Base-by-base conservation (phyloP, 1,140 invertebrate species). In the Goniozus legneri region DNA sequence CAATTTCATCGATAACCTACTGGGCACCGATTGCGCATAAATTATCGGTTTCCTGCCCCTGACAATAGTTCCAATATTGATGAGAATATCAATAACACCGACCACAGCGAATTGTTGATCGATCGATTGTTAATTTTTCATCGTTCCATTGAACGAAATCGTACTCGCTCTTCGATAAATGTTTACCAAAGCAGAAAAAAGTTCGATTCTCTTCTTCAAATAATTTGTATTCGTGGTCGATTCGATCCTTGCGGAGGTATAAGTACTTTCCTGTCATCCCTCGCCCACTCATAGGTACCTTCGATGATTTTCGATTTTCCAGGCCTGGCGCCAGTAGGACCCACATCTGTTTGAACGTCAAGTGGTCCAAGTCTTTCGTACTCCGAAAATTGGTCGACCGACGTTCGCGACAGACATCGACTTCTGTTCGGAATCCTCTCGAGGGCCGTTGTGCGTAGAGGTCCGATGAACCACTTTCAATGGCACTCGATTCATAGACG, bases 21-120 rank as follows among this genome's bases (percentile, higher is more conserved):
- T 50, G 50, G 30, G 43, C 48, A 51, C 54, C 63, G 63, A 69
- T 71, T 67, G 54, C 60, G 52, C 62, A 65, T 68, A 65, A 69
- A 67, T 71, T 65, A 70, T 69, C 56, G 50, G 50, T 42, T 44
- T 49, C 20, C 52, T 46, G 57, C 43, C 54, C 39, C 62, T 62
- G 67, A 69, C 62, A 62, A 69, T 70, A 57, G 51, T 62, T 50
- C 56, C 61, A 54, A 69, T 71, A 71, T 73, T 70, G 66, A 73
- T 65, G 63, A 56, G 61, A 70, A 68, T 69, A 69, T 70, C 67
- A 69, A 71, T 73, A 69, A 71, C 67, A 68, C 60, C 59, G 58
- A 32, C 31, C 14, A 36, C 34, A 50, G 33, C 41, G n/a, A n/a
- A n/a, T n/a, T n/a, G n/a, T n/a, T n/a, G n/a, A n/a, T 42, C 22